Conservation (phyloP, 2,113 vertebrate genomes). For the Sander vitreus region DNA sequence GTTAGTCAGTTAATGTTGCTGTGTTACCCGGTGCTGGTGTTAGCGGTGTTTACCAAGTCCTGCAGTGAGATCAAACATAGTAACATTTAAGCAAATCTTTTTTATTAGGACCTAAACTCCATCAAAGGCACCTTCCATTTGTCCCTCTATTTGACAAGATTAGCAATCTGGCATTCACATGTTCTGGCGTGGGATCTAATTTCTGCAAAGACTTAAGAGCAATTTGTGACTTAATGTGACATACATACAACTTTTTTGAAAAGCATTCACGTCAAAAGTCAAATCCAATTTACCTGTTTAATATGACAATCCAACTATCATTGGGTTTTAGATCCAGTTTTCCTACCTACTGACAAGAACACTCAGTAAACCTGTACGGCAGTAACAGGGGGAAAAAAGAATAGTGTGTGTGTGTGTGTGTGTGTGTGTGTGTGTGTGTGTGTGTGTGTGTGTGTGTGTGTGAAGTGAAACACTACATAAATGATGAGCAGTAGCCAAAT, state of each 20-base stretch:
- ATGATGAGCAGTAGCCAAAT: background rate
- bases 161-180: background rate
- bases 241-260: background rate
- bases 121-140: constrained; percentile 15
- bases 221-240: background rate
- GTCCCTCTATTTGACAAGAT: background rate
- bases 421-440: no score
- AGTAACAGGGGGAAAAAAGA: no score
- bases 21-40: constrained; percentile 54
- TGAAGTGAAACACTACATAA: no score
- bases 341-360: background rate
- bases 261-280: background rate
- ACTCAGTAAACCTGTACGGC: no score
- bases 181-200: background rate
- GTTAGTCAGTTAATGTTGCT: constrained; percentile 21
- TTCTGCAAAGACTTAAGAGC: background rate
- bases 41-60: constrained; percentile 57
- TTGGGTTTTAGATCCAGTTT: background rate
- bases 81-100: constrained; percentile 16
- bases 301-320: background rate
- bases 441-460: no score
- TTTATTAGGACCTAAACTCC: background rate
- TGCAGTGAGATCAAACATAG: constrained; percentile 59
- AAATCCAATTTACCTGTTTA: background rate
- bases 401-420: no score